Evolutionary conservation across 2,797 vertebrate species (phyloP), one percentile per base, ranked within the genome.

Genomic region (Centropyge bicolor): DNA sequence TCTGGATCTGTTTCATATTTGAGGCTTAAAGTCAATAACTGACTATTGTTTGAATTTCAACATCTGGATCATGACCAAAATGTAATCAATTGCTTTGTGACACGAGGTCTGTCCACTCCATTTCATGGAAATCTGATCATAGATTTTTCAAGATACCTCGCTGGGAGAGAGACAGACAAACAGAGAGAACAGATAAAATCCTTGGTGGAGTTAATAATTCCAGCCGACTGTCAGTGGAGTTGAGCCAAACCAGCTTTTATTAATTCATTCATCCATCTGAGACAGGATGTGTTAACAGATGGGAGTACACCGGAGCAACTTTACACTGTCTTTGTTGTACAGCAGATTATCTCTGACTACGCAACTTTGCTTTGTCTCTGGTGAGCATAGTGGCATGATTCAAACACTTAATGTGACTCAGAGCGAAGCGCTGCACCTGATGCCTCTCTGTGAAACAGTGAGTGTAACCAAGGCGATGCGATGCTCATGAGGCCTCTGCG

Each of bases 401-500:
- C 76, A 84, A 88, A 74, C 80, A 69, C 82, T 76, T 68, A 74
- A 77, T 66, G 86, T 66, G 82, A 83, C 67, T 81, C 68, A 43
- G 83, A 77, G 80, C 2, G 5, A 51, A 71, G 74, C 16, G 11
- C 54, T 74, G 86, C 88, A 92, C 87, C 90, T 89, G 92, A 89
- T 79, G 83, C 79, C 83, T 83, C 79, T 19, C 46, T 67, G 64
- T 35, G 64, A 82, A 61, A 43, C 1, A 16, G 59, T 2, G 71
- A 82, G 76, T 22, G 54, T 36, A 67, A 60, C 75, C 74, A 66
- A 80, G 48, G 65, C 65, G 20, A 46, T 5, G 73, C 1, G 60
- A 72, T 0, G 76, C 80, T 86, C 74, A 20, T 6, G 38, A 82
- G 71, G 80, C 54, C 71, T 68, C 36, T 11, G 31, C 20, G 17